Conservation (phyloP, 92 coral and sea anemone species). For the Siderastrea siderea region DNA sequence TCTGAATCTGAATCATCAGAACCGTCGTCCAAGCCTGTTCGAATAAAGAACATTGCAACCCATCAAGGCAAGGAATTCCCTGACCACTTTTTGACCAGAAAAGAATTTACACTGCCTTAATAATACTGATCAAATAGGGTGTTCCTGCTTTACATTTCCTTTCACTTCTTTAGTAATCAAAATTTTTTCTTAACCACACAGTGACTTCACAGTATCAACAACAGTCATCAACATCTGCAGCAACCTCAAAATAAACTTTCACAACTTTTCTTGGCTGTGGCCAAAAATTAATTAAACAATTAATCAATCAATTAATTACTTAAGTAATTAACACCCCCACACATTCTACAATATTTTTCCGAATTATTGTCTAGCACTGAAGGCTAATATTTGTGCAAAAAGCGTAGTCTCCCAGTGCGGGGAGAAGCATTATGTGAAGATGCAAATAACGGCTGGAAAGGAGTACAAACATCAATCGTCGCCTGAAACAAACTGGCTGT, state of each 20-base stretch:
- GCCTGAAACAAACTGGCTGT: neutral
- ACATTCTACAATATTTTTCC: conserved; percentile 14
- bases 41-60: conserved; percentile 33
- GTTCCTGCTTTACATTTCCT: no score
- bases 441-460: conserved; percentile 15
- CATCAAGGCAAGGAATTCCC: neutral
- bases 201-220: no score
- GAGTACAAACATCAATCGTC: neutral
- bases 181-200: no score
- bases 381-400: conserved; percentile 2
- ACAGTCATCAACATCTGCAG: no score
- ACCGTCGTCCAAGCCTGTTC: conserved; percentile 21
- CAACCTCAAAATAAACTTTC: no score
- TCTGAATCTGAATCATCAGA: conserved; percentile 51
- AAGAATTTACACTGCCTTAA: conserved; percentile 9
- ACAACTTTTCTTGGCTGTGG: neutral
- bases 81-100: conserved; percentile 4
- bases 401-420: neutral
- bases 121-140: neutral
- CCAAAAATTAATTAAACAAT: neutral
- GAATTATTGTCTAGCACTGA: conserved; percentile 15
- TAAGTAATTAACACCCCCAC: neutral
- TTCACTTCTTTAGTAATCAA: no score
- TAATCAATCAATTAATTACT: conserved; percentile 9
- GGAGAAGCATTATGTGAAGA: conserved; percentile 12